Base-by-base conservation (phyloP, 2,113 vertebrate genomes). In the Corythornis cristatus region DNA sequence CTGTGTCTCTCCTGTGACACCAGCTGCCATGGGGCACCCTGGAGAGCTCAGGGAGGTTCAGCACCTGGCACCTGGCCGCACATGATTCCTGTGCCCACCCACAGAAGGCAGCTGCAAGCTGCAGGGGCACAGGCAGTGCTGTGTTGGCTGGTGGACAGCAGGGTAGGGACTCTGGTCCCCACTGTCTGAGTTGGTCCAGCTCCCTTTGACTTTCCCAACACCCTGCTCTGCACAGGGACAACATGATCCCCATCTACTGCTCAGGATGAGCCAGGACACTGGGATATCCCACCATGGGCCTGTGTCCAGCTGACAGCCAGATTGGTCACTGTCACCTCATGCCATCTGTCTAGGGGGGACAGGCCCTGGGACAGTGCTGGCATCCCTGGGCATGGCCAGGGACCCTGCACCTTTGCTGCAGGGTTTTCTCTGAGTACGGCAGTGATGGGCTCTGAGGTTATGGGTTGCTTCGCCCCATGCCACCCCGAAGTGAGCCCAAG, bases 61-160 rank as follows among this genome's bases (percentile, higher is more conserved):
- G 37, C 35, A 61, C 5, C 15, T 0, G 0, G n/a, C 64, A 58
- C 15, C 15, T 60, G 46, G 21, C 23, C 22, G 45, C 35, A 11
- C 64, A 17, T 1, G 1, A 12, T 16, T 15, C 6, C 25, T 0
- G 1, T 1, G 6, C 33, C 29, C 19, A 60, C 29, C 45, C 4
- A 1, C 2, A 26, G 25, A 20, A 1, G 23, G 31, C 8, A 26
- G 64, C 73, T 46, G 75, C 37, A 75, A 71, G 83, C n/a, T 12
- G 4, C 67, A 53, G 28, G 42, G 78, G 54, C 88, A 65, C 1
- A 1, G 40, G 53, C 78, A 62, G 50, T 3, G 2, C 77, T 2
- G 3, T 5, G 50, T 57, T 31, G 64, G 20, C 72, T 0, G 0
- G 9, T 43, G 45, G 19, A 57, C 83, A 28, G 48, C 16, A n/a